Base-by-base conservation (phyloP, 2,113 vertebrate species). In the Leuciscus idus region DNA sequence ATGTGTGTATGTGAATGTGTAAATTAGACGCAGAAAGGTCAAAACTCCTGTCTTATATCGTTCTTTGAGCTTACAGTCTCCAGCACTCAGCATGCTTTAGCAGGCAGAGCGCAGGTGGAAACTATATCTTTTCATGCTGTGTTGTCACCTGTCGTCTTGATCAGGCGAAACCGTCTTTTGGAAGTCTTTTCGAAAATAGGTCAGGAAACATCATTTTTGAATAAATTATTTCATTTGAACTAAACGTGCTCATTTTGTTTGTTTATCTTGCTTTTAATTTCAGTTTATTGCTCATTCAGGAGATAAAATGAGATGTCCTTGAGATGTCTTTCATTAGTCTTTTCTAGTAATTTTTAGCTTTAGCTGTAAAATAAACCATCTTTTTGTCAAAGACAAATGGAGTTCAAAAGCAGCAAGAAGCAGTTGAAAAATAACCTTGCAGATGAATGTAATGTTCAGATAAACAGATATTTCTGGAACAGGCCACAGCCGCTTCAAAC, bases 401-500 rank as follows among this genome's bases (percentile, higher is more conserved):
- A 90, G 91, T 92, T 92, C 90, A 90, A 92, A 92, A 72, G 15
- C 77, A 87, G 57, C 89, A 61, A 88, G 86, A 85, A 91, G 85
- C 88, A 84, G 23, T 84, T 85, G 86, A 90, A 89, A 87, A 87
- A 90, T 87, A 86, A 75, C 79, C 90, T 86, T 92, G 88, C 87
- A 90, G 91, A 94, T 92, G 89, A 89, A 92, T 91, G 50, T 89
- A 90, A 87, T 88, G 73, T 72, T 89, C 85, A 88, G 88, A 92
- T 92, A 91, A 93, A 93, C 92, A 92, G 90, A 92, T 93, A 68
- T 92, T 93, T 90, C 87, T 87, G 85, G 89, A 90, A 89, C 86
- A 77, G 84, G 82, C 84, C 72, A 78, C 76, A 74, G 83, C 85
- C 82, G 89, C 91, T 91, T 90, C 90, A 93, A 92, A 93, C 90